phyloP scores from a whole-genome alignment of 2,113 vertebrate species.

The Pogona vitticeps region DNA sequence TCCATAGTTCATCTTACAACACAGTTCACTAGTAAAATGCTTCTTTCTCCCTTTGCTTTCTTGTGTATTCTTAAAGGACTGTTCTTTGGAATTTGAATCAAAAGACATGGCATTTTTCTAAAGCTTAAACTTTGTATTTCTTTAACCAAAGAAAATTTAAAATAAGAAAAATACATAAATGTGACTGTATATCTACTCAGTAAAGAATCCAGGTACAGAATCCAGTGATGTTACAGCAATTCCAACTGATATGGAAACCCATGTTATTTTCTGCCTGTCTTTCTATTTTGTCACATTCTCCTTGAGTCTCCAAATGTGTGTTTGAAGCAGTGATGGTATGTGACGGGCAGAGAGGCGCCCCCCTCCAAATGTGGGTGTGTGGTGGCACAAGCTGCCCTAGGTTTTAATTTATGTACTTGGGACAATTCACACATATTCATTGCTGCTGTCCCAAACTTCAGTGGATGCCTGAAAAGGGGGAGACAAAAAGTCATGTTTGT shows the following conservation, averaged over 20 bases:
- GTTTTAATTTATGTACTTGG: neutral
- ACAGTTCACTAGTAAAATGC: conserved; percentile 31
- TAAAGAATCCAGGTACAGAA: neutral
- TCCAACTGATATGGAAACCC: conserved; percentile 14
- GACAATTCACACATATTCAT: conserved; percentile 50
- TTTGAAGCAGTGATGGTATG: conserved; percentile 6
- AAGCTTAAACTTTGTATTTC: conserved; percentile 36
- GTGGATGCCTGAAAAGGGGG: conserved; percentile 1
- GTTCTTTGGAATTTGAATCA: conserved; percentile 42
- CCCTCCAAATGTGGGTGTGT: too few species aligned
- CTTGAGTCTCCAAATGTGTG: conserved; percentile 34
- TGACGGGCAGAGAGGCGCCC: too few species aligned
- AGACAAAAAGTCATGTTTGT: neutral
- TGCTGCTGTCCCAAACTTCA: conserved; percentile 62
- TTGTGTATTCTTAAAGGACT: conserved; percentile 22
- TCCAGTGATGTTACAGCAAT: conserved; percentile 38
- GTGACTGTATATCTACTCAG: conserved; percentile 42
- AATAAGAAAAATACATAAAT: neutral
- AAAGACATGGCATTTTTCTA: conserved; percentile 51
- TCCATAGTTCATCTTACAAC: neutral
- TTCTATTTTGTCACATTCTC: conserved; percentile 20
- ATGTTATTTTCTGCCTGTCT: conserved; percentile 27
- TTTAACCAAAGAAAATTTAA: conserved; percentile 72
- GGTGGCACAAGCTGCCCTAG: too few species aligned
- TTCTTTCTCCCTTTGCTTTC: conserved; percentile 21